phyloP scores from a whole-genome alignment of 2,888 invertebrate genomes.

The Colletes collaris region DNA sequence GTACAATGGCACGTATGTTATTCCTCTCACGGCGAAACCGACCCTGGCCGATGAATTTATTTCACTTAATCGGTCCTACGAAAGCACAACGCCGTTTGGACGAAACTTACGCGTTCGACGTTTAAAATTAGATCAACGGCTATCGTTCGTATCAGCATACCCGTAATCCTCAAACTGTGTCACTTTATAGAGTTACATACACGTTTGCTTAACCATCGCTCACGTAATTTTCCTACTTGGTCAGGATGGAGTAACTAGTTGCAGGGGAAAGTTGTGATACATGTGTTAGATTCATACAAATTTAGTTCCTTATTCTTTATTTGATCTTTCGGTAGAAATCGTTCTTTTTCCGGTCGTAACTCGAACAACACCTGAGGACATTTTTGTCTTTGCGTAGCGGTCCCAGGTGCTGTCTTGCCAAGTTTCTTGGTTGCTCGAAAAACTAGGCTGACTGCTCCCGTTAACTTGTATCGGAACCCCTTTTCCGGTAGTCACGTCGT shows the following conservation, averaged over 20 bases:
- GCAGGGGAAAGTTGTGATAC: too few species aligned
- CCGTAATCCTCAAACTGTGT: too few species aligned
- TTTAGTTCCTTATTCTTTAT: too few species aligned
- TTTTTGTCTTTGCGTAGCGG: conserved; percentile 23
- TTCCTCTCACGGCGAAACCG: conserved; percentile 31
- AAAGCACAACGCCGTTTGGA: background rate
- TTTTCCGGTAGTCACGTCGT: conserved; percentile 25
- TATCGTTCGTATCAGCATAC: too few species aligned
- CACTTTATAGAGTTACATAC: too few species aligned
- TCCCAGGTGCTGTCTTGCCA: conserved; percentile 19
- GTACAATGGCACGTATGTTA: conserved; percentile 36
- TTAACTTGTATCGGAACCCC: conserved; percentile 38
- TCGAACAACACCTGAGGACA: background rate
- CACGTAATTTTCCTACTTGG: too few species aligned
- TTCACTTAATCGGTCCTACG: background rate
- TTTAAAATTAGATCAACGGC: too few species aligned
- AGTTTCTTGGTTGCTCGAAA: conserved; percentile 32
- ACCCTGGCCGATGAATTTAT: conserved; percentile 34
- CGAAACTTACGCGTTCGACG: background rate
- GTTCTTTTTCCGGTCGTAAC: too few species aligned
- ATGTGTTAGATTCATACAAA: too few species aligned
- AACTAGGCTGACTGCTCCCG: conserved; percentile 18
- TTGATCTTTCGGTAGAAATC: too few species aligned
- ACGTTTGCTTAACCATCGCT: too few species aligned
- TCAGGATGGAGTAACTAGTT: too few species aligned